phyloP scores from a whole-genome alignment of 64 coral and sea anemone genomes.

The Astreopora myriophthalma region DNA sequence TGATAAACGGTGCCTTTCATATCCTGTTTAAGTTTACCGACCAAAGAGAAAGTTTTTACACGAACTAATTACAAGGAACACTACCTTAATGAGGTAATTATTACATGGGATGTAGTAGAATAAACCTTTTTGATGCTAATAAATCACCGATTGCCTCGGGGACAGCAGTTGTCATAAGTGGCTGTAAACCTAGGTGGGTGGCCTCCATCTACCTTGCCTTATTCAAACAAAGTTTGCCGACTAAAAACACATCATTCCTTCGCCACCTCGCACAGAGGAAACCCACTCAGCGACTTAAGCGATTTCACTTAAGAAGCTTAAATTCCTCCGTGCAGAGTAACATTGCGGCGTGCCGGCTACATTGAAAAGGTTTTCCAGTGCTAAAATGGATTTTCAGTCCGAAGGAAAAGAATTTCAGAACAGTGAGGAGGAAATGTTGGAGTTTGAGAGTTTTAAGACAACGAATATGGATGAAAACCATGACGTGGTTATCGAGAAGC shows the following conservation, averaged over 20 bases:
- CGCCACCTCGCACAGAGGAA: slow-evolving; percentile 10
- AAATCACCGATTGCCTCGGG: slow-evolving; percentile 84
- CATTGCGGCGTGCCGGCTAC: not conserved
- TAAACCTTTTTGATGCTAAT: slow-evolving; percentile 98
- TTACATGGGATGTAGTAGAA: slow-evolving; percentile 77
- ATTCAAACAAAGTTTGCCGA: slow-evolving; percentile 82
- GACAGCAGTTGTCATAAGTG: slow-evolving; percentile 80
- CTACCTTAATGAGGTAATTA: slow-evolving; percentile 96
- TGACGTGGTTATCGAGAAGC: not conserved
- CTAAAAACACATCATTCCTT: slow-evolving; percentile 52
- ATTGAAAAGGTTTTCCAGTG: not conserved
- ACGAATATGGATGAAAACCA: slow-evolving; percentile 28
- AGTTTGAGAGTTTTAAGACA: not conserved
- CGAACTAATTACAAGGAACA: slow-evolving; percentile 93
- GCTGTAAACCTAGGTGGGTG: slow-evolving; percentile 82
- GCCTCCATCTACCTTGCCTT: slow-evolving; percentile 62
- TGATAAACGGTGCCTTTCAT: slow-evolving; percentile 23
- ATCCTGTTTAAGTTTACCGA: slow-evolving; percentile 91
- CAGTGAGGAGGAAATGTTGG: not conserved
- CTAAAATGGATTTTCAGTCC: not conserved
- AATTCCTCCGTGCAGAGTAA: not conserved
- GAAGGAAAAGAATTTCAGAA: not conserved
- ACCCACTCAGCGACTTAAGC: not conserved
- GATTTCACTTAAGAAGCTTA: not conserved
- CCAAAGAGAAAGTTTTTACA: slow-evolving; percentile 93